Conservation (phyloP, 2,888 invertebrate species). For the Vesta saturnalis region DNA sequence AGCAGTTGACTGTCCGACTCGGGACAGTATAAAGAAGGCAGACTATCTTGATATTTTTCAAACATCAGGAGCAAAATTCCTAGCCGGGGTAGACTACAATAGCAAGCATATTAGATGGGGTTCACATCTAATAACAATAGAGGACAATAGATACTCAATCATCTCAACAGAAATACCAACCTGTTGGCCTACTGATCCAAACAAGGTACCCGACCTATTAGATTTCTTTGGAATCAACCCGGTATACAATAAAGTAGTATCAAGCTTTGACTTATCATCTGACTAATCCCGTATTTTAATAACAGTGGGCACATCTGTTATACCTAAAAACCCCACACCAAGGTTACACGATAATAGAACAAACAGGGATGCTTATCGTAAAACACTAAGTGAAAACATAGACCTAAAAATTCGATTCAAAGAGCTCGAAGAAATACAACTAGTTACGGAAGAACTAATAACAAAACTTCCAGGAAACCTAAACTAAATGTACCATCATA, state of each 20-base stretch:
- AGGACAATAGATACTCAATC: constrained; percentile 9
- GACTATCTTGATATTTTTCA: background rate
- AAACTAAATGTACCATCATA: background rate
- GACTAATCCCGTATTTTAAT: constrained; percentile 34
- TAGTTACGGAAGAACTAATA: background rate
- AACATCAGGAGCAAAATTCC: background rate
- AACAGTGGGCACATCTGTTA: background rate
- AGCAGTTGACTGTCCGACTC: background rate
- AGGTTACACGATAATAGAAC: background rate
- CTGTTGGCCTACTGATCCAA: constrained; percentile 41
- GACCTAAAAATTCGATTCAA: constrained; percentile 1
- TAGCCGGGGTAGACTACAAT: background rate
- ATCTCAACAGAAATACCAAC: constrained; percentile 40
- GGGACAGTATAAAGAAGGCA: background rate
- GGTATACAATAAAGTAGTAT: constrained; percentile 19
- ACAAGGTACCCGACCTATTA: constrained; percentile 42
- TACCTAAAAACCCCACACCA: background rate
- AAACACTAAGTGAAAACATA: background rate
- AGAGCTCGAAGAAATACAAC: background rate
- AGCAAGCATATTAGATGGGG: background rate
- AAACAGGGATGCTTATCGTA: background rate
- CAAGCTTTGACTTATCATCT: constrained; percentile 39
- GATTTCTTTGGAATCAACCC: constrained; percentile 39
- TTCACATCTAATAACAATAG: background rate
- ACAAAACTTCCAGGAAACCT: background rate